These are phyloP conservation scores for Brachypalpus laphriformis DNA, from an alignment of 2,888 invertebrate species.

Conservation along the genomic window DNA sequence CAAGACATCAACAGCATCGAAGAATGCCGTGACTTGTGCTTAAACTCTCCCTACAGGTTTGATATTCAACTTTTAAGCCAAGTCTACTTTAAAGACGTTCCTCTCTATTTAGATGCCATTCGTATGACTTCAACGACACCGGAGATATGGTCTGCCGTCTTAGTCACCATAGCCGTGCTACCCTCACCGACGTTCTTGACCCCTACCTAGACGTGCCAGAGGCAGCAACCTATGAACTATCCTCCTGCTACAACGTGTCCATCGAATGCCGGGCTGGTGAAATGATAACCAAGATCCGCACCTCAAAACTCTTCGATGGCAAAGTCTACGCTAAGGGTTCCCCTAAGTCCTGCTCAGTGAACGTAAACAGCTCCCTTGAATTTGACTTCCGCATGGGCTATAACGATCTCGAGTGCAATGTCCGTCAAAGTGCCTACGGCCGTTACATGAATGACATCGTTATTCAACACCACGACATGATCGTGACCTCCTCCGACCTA, in stretches of 20 bases:
- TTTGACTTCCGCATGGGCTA: conserved; percentile 96
- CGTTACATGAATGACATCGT: conserved; percentile 95
- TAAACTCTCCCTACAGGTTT: conserved; percentile 92
- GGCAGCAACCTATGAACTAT: conserved; percentile 94
- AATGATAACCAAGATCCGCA: conserved; percentile 95
- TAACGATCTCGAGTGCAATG: conserved; percentile 95
- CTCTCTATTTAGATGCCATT: conserved; percentile 88
- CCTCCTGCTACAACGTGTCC: conserved; percentile 96
- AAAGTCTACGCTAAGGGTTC: conserved; percentile 97
- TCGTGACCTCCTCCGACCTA: conserved; percentile 96
- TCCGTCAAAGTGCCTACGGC: conserved; percentile 92
- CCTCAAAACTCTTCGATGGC: conserved; percentile 95
- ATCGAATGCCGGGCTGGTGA: conserved; percentile 95
- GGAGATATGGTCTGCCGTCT: conserved; percentile 96
- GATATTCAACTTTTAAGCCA: background rate
- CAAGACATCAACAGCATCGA: conserved; percentile 94
- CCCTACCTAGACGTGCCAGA: conserved; percentile 95
- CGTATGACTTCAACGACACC: conserved; percentile 97
- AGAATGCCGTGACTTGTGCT: conserved; percentile 94
- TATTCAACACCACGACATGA: conserved; percentile 97
- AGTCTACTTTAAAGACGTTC: background rate
- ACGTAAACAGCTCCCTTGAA: conserved; percentile 93
- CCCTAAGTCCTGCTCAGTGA: conserved; percentile 95
- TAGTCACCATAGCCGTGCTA: conserved; percentile 94
- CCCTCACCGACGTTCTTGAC: conserved; percentile 93